phyloP scores from a whole-genome alignment of 2,888 invertebrate species.

The Plebejus argus region DNA sequence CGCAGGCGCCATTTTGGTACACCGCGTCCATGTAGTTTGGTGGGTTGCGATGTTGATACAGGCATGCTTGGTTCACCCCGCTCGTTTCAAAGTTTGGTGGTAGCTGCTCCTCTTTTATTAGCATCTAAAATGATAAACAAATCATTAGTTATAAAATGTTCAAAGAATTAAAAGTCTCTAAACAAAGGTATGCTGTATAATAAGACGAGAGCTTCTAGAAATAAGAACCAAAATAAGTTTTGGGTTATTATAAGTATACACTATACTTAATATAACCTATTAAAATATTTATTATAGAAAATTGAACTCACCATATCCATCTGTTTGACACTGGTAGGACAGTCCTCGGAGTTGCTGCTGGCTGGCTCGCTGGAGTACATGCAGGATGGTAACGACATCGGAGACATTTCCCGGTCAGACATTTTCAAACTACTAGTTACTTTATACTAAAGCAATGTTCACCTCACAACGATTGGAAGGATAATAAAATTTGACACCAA shows the following conservation, averaged over 20 bases:
- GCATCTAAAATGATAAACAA: slow-evolving; percentile 7
- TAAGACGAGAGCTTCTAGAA: background rate
- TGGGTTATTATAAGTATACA: background rate
- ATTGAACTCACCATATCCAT: slow-evolving; percentile 6
- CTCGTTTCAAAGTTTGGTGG: background rate
- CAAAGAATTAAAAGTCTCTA: too few relatives aligned
- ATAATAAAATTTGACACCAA: slow-evolving; percentile 19
- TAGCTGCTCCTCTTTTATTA: slow-evolving; percentile 5
- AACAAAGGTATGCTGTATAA: background rate
- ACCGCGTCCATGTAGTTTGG: slow-evolving; percentile 30
- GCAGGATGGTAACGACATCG: slow-evolving; percentile 12
- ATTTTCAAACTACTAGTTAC: background rate
- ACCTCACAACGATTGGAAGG: slow-evolving; percentile 22
- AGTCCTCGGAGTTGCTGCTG: slow-evolving; percentile 25
- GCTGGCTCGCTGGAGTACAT: slow-evolving; percentile 27
- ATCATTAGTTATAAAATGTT: background rate
- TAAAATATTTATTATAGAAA: background rate
- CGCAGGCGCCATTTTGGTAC: slow-evolving; percentile 3
- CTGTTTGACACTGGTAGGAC: slow-evolving; percentile 9
- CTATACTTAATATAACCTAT: too few relatives aligned
- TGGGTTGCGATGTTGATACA: slow-evolving; percentile 18
- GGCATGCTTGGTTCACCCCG: background rate
- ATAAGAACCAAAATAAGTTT: background rate
- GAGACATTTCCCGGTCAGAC: slow-evolving; percentile 20
- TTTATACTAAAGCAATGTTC: slow-evolving; percentile 1